These are phyloP conservation scores for Notarius quadriscutis DNA, from an alignment of 2,113 vertebrate genomes.

Conservation along the genomic window DNA sequence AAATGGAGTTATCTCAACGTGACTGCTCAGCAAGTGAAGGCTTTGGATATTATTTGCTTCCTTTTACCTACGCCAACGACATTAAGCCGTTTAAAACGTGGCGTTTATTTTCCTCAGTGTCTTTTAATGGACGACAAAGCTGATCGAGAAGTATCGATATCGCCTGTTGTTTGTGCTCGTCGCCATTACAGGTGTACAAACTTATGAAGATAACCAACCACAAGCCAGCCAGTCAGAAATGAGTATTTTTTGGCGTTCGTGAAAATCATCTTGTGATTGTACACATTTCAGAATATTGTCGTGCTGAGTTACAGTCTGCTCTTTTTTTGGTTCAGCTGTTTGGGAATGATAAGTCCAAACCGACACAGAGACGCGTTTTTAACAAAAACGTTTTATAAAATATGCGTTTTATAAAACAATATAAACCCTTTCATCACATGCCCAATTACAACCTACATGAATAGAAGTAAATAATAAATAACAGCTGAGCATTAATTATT, in stretches of 20 bases:
- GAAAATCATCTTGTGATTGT: neutral
- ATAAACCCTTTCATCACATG: neutral
- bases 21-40: neutral
- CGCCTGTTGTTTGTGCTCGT: neutral
- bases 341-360: neutral
- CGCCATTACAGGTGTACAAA: neutral
- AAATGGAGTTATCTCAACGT: neutral
- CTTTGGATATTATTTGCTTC: neutral
- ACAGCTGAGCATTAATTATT: slow-evolving; percentile 1
- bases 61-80: too few relatives aligned
- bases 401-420: neutral
- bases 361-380: neutral
- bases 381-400: neutral
- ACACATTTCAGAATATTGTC: neutral
- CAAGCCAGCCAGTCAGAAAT: neutral
- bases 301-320: neutral
- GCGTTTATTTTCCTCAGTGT: neutral
- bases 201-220: neutral
- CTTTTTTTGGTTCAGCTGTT: neutral
- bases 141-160: neutral
- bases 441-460: neutral
- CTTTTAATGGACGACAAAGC: neutral
- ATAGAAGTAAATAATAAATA: slow-evolving; percentile 27
- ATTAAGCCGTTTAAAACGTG: neutral
- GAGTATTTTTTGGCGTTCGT: too few relatives aligned